Conservation (phyloP, 2,888 invertebrate species). For the Troides aeacus region DNA sequence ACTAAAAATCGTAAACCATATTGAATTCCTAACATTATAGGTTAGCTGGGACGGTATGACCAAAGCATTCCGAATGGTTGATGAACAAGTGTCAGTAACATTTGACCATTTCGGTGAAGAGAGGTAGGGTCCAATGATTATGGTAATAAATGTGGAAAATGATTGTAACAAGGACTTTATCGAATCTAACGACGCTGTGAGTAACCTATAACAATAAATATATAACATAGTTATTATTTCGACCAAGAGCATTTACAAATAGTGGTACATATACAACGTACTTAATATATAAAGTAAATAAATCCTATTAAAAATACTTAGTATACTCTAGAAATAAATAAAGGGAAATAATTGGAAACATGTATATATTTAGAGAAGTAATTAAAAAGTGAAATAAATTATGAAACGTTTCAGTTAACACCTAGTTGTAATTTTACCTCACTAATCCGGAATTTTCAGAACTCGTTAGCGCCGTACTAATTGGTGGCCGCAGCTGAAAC, state of each 20-base stretch:
- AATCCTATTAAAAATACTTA: constrained; percentile 3
- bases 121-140: constrained; percentile 54
- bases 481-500: constrained; percentile 76
- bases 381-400: neutral
- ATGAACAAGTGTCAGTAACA: constrained; percentile 52
- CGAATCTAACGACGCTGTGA: constrained; percentile 63
- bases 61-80: constrained; percentile 46
- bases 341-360: neutral
- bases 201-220: constrained; percentile 77
- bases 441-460: constrained; percentile 80
- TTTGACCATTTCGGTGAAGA: constrained; percentile 51
- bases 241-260: neutral
- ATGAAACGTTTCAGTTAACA: neutral
- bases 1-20: constrained; percentile 64
- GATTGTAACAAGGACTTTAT: constrained; percentile 57
- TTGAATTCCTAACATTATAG: constrained; percentile 48
- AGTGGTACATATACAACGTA: neutral
- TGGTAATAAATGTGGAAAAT: constrained; percentile 57
- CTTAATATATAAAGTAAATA: constrained; percentile 2
- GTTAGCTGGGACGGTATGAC: constrained; percentile 47
- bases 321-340: neutral
- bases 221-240: constrained; percentile 32
- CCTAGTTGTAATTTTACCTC: constrained; percentile 56
- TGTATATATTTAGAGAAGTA: neutral
- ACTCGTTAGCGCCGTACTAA: constrained; percentile 72